Percentiles rank a stretch among this genome's conserved stretches.
phyloP scores from a whole-genome alignment of 2,888 invertebrate species.

The Platycheirus rosarum region DNA sequence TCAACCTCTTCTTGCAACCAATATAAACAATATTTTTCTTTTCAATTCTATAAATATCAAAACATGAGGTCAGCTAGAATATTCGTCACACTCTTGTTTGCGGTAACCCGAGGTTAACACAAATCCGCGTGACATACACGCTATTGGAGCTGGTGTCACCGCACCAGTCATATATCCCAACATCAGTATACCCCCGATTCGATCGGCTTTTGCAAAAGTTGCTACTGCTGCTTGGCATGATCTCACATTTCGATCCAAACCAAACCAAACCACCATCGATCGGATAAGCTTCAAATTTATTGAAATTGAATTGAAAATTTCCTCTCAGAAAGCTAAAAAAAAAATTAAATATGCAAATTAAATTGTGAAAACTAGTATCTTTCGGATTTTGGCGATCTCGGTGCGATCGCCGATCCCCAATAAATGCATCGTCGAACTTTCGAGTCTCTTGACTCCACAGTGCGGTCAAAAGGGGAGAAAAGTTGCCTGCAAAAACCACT shows the following conservation, averaged over 20 bases:
- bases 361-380: constrained; percentile 52
- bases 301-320: constrained; percentile 12
- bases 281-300: constrained; percentile 18
- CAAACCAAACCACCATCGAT: constrained; percentile 22
- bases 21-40: constrained; percentile 2
- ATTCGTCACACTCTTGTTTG: constrained; percentile 51
- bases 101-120: constrained; percentile 25
- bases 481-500: constrained; percentile 1
- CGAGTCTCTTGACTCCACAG: not conserved
- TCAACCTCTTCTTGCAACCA: not conserved
- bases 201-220: constrained; percentile 3
- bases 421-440: not conserved
- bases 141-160: constrained; percentile 1
- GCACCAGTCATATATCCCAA: not conserved
- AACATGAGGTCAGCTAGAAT: constrained; percentile 58
- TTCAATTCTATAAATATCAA: not conserved
- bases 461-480: not conserved
- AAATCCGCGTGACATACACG: constrained; percentile 28
- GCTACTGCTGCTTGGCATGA: constrained; percentile 12
- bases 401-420: constrained; percentile 15
- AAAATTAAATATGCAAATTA: constrained; percentile 45
- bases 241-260: too few relatives aligned
- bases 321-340: constrained; percentile 21
- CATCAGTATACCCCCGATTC: not conserved
- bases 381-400: constrained; percentile 49